These are phyloP conservation scores for Sander vitreus DNA, from an alignment of 2,113 vertebrate species.

Conservation along the genomic window DNA sequence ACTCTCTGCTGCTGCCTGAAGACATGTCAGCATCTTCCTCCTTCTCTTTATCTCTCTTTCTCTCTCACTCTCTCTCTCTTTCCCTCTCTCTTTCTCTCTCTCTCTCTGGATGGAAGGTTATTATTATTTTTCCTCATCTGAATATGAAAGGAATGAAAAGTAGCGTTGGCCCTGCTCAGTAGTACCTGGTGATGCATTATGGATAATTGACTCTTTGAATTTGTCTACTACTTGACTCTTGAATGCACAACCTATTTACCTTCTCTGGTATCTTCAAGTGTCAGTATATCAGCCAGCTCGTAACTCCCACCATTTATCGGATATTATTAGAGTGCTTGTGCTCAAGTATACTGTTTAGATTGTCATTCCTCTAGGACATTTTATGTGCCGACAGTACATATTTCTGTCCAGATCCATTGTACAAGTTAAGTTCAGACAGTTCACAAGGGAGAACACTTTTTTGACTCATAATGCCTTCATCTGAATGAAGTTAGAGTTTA, in stretches of 20 bases:
- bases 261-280: slow-evolving; percentile 22
- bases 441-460: not conserved
- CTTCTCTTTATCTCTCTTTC: slow-evolving; percentile 24
- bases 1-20: slow-evolving; percentile 62
- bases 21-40: slow-evolving; percentile 57
- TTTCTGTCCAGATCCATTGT: not conserved
- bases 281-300: not conserved
- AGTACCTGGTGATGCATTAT: slow-evolving; percentile 34
- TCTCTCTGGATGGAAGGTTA: slow-evolving; percentile 11
- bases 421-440: too few relatives aligned
- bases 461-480: not conserved
- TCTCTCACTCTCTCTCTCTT: slow-evolving; percentile 9
- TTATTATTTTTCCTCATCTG: slow-evolving; percentile 54
- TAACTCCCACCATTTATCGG: not conserved
- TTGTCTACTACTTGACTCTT: slow-evolving; percentile 20
- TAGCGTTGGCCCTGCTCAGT: slow-evolving; percentile 25
- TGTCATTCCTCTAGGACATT: not conserved
- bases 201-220: slow-evolving; percentile 48
- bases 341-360: not conserved
- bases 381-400: not conserved
- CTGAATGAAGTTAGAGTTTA: not conserved
- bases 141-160: slow-evolving; percentile 64
- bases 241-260: slow-evolving; percentile 40
- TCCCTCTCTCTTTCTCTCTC: not conserved
- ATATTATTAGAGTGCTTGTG: slow-evolving; percentile 6